Percentiles rank a stretch among this genome's conserved stretches.
phyloP scores from a whole-genome alignment of 1,140 invertebrate species.

The Camponotus vicinus region DNA sequence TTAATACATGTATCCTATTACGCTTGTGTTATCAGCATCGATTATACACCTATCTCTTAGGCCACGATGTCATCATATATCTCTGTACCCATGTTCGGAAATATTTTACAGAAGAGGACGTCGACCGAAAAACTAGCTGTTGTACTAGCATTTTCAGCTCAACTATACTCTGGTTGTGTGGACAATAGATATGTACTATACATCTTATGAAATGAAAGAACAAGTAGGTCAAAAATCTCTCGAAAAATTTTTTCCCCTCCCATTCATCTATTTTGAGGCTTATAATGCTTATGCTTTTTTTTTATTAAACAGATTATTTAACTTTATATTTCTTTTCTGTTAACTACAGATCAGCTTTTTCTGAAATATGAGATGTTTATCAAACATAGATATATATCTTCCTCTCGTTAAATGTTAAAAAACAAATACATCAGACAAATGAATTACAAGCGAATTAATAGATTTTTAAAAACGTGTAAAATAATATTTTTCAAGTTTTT shows the following conservation, averaged over 20 bases:
- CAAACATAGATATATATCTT: not conserved
- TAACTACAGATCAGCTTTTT: not conserved
- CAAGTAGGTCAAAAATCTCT: slow-evolving; percentile 19
- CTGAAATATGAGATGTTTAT: not conserved
- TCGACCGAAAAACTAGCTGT: slow-evolving; percentile 19
- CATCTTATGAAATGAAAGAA: slow-evolving; percentile 28
- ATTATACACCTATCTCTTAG: slow-evolving; percentile 39
- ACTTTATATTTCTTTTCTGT: not conserved
- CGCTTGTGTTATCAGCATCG: not conserved
- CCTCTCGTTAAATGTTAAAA: not conserved
- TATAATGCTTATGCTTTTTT: not conserved
- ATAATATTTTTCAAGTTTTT: not conserved
- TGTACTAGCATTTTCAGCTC: slow-evolving; percentile 28
- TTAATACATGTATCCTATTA: slow-evolving; percentile 50
- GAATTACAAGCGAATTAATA: not conserved
- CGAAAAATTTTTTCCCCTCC: not conserved
- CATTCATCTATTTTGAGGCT: not conserved
- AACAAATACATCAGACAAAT: not conserved
- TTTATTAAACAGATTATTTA: slow-evolving; percentile 13
- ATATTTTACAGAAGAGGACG: slow-evolving; percentile 37
- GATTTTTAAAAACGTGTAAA: not conserved
- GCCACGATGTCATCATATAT: slow-evolving; percentile 7
- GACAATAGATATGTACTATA: slow-evolving; percentile 35
- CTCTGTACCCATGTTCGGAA: not conserved
- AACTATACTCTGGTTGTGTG: slow-evolving; percentile 9